phyloP scores from a whole-genome alignment of 2,888 invertebrate genomes.

The Stictocephala bisonia region DNA sequence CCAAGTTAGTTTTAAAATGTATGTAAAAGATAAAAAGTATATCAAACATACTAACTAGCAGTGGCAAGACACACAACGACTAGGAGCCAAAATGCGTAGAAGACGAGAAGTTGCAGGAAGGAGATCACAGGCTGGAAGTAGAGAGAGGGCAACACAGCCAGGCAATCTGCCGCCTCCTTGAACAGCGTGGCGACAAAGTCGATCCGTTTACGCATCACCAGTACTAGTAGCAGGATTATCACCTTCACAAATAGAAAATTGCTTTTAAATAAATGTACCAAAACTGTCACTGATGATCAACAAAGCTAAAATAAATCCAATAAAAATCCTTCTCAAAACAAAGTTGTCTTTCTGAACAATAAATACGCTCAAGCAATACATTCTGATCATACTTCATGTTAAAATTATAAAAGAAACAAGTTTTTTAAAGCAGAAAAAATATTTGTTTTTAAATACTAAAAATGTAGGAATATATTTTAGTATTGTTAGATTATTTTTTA shows the following conservation, averaged over 20 bases:
- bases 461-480: too few relatives aligned
- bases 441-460: too few relatives aligned
- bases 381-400: too few relatives aligned
- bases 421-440: too few relatives aligned
- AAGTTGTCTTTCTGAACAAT: slow-evolving; percentile 23
- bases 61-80: slow-evolving; percentile 89
- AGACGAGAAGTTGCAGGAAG: slow-evolving; percentile 79
- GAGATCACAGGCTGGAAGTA: slow-evolving; percentile 88
- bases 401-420: too few relatives aligned
- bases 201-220: slow-evolving; percentile 83
- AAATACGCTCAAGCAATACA: slow-evolving; percentile 52
- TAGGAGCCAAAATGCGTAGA: slow-evolving; percentile 87
- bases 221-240: slow-evolving; percentile 77
- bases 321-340: slow-evolving; percentile 39
- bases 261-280: not conserved
- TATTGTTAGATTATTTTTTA: too few relatives aligned
- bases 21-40: not conserved
- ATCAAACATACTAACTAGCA: slow-evolving; percentile 73
- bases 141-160: slow-evolving; percentile 84
- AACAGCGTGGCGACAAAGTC: slow-evolving; percentile 86
- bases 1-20: not conserved
- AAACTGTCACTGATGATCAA: not conserved
- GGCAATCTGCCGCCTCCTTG: slow-evolving; percentile 89
- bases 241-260: slow-evolving; percentile 70
- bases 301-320: not conserved